Evolutionary conservation across 2,888 invertebrate genomes (phyloP).

Genomic region (Acrobasis repandana): DNA sequence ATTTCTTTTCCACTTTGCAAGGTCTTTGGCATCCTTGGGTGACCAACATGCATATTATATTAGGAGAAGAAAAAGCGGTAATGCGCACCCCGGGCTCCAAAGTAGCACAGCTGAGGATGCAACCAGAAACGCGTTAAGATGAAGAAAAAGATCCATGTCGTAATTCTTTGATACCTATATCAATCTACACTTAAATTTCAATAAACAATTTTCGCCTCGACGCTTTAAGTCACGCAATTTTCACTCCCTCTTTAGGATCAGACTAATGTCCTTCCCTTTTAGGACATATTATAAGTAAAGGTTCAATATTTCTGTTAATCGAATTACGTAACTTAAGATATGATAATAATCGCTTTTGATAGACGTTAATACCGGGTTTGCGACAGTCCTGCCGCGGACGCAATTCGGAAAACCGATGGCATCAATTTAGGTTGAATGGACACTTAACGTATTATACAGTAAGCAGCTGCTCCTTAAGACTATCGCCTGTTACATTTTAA

Average conservation of each 20-base stretch:
- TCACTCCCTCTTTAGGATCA: neutral
- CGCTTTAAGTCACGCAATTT: neutral
- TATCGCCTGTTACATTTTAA: conserved; percentile 14
- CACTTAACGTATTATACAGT: conserved; percentile 21
- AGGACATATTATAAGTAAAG: conserved; percentile 9
- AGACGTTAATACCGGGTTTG: conserved; percentile 40
- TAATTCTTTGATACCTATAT: neutral
- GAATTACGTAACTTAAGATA: conserved; percentile 44
- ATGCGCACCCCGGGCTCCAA: no score
- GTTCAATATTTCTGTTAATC: conserved; percentile 23
- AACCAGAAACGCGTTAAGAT: no score
- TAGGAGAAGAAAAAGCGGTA: no score
- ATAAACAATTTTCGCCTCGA: neutral
- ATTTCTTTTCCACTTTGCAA: no score
- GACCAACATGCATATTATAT: no score
- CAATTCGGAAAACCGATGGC: conserved; percentile 31
- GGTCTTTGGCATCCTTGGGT: no score
- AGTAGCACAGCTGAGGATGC: no score
- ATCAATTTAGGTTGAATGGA: conserved; percentile 31
- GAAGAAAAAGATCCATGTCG: no score
- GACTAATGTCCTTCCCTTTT: neutral
- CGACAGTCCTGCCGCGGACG: conserved; percentile 26
- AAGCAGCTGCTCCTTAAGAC: conserved; percentile 23
- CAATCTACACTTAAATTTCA: neutral
- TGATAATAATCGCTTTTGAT: conserved; percentile 40